Base-by-base conservation (phyloP, 2,888 invertebrate genomes). In the Chrysolina oricalcia region DNA sequence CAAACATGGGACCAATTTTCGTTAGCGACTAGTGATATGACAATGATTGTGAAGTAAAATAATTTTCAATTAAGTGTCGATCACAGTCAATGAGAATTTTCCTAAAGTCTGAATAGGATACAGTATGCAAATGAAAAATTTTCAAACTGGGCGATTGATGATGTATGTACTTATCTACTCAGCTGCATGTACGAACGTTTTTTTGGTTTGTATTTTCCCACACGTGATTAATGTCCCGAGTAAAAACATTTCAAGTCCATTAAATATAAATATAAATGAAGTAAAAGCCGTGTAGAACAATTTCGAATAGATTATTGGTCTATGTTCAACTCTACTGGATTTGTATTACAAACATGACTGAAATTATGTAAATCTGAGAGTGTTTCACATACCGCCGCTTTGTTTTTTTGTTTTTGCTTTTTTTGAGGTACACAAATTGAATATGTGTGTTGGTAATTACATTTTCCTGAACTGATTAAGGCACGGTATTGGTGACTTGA, bases 201-300 rank as follows among this genome's bases (percentile, higher is more conserved):
- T 67, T 68, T 68, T 68, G 53, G 23, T 59, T 23, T 27, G 19
- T 53, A 68, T 68, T 35, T 56, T 35, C 35, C 35, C 8, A 17
- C 50, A 19, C 40, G 53, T 40, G 68, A 68, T 68, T 56, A 8
- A 56, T 68, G 68, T 68, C 40, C 53, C 40, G 35, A 35, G 53
- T 40, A 68, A 53, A 40, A 68, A 68, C 68, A 68, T 68, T 21
- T 40, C 40, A 53, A 68, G 53, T 68, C 68, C 68, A 68, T 68
- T 68, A 68, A 53, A 68, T 40, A 2, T 50, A 68, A 35, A 68
- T 56, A 41, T 35, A 53, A 53, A 41, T 53, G 23, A 5, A 9
- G 41, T 56, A 35, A 53, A 59, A 53, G 40, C 53, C 23, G n/a
- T 21, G 53, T 68, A 35, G n/a, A 53, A 40, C 48, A 53, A 68